Evolutionary conservation across 2,113 vertebrate genomes (phyloP), one percentile per base, ranked within the genome.

Genomic region (Pachyramphus minor): DNA sequence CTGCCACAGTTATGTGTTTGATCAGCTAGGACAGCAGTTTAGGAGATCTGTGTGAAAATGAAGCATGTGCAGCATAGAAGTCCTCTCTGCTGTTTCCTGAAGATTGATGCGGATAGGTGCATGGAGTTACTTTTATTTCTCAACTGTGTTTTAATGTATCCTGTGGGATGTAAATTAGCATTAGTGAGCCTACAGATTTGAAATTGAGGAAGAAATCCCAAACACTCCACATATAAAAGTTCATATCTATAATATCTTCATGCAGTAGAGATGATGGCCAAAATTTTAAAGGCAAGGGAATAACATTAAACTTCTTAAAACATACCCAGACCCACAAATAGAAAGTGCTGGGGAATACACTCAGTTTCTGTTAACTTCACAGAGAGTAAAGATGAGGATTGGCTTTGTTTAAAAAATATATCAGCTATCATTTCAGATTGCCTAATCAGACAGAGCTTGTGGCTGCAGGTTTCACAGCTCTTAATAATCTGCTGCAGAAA

Each of bases 61-160:
- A 80, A 76, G 19, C 31, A 42, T 9, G 4, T n/a, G 16, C 27
- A 63, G 30, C 2, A 2, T 3, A 78, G 44, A 44, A 63, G 20
- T 60, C 85, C 33, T 42, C 42, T 80, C 55, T 14, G 8, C 30
- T 58, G 7, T 74, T 53, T 81, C n/a, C 47, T 89, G 59, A 69
- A 83, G 35, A 49, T 27, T 4, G 4, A 31, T 0, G 0, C 31
- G 37, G 35, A 59, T 31, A 44, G 33, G 24, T 78, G 24, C 17
- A 42, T 47, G 24, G 39, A 74, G 23, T 77, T 50, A 35, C 7
- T 67, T 84, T 73, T 9, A 2, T 71, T 88, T 83, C 45, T 93
- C 21, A 20, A 0, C 35, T 0, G 0, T 62, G 14, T 80, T 90
- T 87, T 85, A 31, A 17, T 67, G 28, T 69, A 73, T 21, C 47